Conservation (phyloP, 2,888 invertebrate genomes). For the Protophormia terraenovae region DNA sequence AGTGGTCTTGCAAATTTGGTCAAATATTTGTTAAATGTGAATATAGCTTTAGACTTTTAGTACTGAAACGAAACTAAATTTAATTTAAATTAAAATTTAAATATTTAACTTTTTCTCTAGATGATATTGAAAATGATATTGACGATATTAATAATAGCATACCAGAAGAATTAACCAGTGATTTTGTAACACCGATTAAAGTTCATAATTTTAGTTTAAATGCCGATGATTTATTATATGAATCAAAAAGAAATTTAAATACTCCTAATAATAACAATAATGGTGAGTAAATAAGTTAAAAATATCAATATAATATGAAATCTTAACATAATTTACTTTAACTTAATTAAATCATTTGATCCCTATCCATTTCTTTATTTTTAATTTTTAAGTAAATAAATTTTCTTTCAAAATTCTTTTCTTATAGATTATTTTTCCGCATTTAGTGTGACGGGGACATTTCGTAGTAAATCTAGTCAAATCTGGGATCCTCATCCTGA, state of each 20-base stretch:
- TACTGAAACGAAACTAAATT: not conserved
- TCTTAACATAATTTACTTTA: too few relatives aligned
- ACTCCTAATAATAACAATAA: slow-evolving; percentile 69
- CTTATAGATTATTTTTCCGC: slow-evolving; percentile 77
- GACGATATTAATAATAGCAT: slow-evolving; percentile 72
- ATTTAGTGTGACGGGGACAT: slow-evolving; percentile 85
- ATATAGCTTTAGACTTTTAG: too few relatives aligned
- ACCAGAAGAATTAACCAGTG: slow-evolving; percentile 78
- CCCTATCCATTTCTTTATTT: not conserved
- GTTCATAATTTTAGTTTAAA: slow-evolving; percentile 83
- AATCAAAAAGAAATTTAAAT: slow-evolving; percentile 79
- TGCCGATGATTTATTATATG: slow-evolving; percentile 84
- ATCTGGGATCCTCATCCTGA: slow-evolving; percentile 89
- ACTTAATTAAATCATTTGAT: too few relatives aligned
- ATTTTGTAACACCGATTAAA: slow-evolving; percentile 84
- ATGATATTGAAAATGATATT: slow-evolving; percentile 72
- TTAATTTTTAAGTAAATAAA: not conserved
- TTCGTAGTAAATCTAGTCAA: slow-evolving; percentile 84
- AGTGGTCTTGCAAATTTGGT: too few relatives aligned
- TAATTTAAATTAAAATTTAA: not conserved
- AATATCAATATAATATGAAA: too few relatives aligned
- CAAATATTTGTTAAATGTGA: too few relatives aligned
- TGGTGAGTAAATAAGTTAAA: slow-evolving; percentile 48
- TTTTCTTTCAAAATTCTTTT: not conserved
- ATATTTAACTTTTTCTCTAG: slow-evolving; percentile 16